phyloP scores from a whole-genome alignment of 2,113 vertebrate species.

The Hippoglossus stenolepis region DNA sequence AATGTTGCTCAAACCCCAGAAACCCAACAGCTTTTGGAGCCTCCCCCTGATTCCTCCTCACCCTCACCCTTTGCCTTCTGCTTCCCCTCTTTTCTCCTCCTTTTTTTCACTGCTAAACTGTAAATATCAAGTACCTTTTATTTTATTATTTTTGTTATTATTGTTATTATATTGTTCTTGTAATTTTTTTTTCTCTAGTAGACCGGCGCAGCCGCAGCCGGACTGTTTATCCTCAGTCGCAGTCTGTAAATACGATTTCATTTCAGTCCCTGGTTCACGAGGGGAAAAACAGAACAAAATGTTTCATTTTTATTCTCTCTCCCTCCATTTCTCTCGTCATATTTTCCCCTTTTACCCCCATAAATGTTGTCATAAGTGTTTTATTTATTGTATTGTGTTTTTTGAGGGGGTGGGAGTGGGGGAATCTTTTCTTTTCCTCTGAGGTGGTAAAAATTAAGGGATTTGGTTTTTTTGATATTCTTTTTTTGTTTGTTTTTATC shows the following conservation, averaged over 20 bases:
- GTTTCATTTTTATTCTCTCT: constrained; percentile 80
- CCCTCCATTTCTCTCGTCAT: constrained; percentile 72
- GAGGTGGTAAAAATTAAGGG: constrained; percentile 36
- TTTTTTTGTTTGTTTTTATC: constrained; percentile 4
- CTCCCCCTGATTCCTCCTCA: constrained; percentile 38
- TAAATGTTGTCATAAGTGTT: constrained; percentile 78
- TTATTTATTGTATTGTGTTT: constrained; percentile 85
- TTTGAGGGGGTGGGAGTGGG: constrained; percentile 12
- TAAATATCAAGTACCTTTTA: constrained; percentile 87
- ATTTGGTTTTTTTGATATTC: constrained; percentile 13
- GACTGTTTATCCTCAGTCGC: constrained; percentile 78
- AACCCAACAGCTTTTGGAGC: constrained; percentile 69
- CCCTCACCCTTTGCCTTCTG: constrained; percentile 36
- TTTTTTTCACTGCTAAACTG: constrained; percentile 81
- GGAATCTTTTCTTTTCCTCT: constrained; percentile 41
- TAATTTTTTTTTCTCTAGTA: constrained; percentile 79
- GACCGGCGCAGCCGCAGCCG: constrained; percentile 74
- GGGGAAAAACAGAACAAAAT: constrained; percentile 80
- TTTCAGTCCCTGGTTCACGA: constrained; percentile 74
- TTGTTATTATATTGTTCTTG: constrained; percentile 85
- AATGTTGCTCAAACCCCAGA: constrained; percentile 48
- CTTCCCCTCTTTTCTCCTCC: constrained; percentile 26
- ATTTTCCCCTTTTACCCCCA: constrained; percentile 49
- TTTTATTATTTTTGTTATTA: constrained; percentile 81
- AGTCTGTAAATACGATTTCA: constrained; percentile 85